Base-by-base conservation (phyloP, 1,140 invertebrate species). In the Pemphigus obesinymphae region DNA sequence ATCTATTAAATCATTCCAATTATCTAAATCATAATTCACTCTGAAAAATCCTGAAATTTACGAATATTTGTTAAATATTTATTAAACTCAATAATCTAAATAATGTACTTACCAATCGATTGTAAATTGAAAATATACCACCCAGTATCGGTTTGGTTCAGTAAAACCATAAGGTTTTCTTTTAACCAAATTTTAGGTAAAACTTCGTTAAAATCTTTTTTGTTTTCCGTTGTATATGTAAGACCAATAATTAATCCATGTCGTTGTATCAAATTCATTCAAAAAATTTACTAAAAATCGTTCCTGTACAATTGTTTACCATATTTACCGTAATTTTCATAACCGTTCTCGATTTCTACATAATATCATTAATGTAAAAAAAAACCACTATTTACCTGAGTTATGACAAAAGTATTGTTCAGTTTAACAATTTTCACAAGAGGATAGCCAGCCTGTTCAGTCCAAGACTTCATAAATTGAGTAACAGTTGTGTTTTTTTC, bases 391-490 rank as follows among this genome's bases (percentile, higher is more conserved):
- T n/a, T 58, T 73, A 85, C 84, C 86, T 93, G 92, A 29, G 87
- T 88, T 5, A 95, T 86, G 2, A 84, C 86, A 5, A 91, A 88
- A 0, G 86, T 88, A 26, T 89, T 85, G 84, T 94, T 93, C 86
- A 93, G 86, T 73, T 91, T 89, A 1, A 84, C 89, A 0, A 93
- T 88, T 15, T 85, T 89, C 1, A 94, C 83, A 7, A 95, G 89
- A 0, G 95, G 94, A 84, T 91, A 93, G 40, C 94, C 94, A 63
- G 91, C 87, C 85, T 94, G 90, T 23, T 90, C 88, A 0, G 92
- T 93, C 92, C 93, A 96, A 43, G 89, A 90, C 1, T 91, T 88
- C 87, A 94, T 91, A 6, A 95, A 90, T 1, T 63, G 17, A 8
- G 82, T 70, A 20, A 84, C 43, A 8, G 23, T 40, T 0, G 70